Evolutionary conservation across 2,113 vertebrate species (phyloP).

Genomic region (Nymphicus hollandicus): DNA sequence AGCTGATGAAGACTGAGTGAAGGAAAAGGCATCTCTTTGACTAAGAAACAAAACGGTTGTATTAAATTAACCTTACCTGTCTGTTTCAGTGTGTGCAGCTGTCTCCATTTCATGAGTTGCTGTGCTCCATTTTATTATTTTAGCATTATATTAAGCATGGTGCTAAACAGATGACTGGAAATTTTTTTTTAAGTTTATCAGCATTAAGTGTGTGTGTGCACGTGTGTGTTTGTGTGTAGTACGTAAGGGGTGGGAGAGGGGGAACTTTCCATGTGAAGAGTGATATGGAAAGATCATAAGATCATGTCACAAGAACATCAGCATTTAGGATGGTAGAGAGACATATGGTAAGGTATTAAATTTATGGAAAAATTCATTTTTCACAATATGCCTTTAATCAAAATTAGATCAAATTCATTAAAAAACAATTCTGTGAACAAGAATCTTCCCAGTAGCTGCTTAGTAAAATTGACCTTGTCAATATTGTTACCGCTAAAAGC

Average conservation of each 20-base stretch:
- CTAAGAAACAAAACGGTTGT: neutral
- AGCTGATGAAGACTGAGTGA: neutral
- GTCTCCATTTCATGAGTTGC: neutral
- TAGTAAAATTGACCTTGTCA: neutral
- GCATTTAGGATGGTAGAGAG: neutral
- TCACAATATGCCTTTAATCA: neutral
- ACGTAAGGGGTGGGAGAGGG: accelerated
- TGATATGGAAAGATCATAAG: neutral
- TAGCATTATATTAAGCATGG: neutral
- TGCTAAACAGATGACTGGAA: neutral
- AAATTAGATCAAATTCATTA: neutral
- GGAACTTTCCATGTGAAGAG: neutral
- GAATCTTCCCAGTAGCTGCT: neutral
- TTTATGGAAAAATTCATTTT: neutral
- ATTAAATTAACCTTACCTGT: neutral
- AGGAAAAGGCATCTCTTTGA: neutral
- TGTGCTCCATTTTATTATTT: neutral
- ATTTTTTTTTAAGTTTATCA: neutral
- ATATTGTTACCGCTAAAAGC: neutral
- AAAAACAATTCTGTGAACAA: neutral
- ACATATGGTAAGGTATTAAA: neutral
- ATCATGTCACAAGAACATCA: neutral
- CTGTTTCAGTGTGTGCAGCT: neutral
- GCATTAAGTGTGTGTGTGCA: neutral
- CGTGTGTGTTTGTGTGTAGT: neutral